A percentile compares a stretch with the other conserved stretches of the same genome.
These are phyloP conservation scores for Stegophylla sp. DNA, from an alignment of 2,888 invertebrate genomes.

Conservation along the genomic window DNA sequence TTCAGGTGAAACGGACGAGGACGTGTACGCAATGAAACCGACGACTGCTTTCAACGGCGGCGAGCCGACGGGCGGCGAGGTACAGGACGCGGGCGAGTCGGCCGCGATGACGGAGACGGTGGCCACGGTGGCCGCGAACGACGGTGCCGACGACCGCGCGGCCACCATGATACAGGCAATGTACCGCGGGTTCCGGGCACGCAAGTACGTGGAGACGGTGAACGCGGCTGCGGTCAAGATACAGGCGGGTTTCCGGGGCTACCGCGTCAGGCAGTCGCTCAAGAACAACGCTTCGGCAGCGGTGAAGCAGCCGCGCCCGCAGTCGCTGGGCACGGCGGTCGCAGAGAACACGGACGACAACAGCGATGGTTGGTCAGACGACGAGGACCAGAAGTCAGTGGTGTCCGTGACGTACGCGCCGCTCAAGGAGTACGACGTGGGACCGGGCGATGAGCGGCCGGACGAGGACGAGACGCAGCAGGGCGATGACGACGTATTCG, in stretches of 20 bases:
- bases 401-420: constrained; percentile 28
- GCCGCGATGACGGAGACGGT: not conserved
- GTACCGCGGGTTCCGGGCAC: constrained; percentile 67
- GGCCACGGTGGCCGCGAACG: constrained; percentile 27
- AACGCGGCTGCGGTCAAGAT: constrained; percentile 64
- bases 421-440: not conserved
- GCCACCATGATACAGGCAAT: constrained; percentile 70
- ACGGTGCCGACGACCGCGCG: constrained; percentile 64
- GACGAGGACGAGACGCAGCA: not conserved
- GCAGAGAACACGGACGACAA: not conserved
- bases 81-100: not conserved
- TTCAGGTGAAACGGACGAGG: not conserved
- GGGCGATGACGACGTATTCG: not conserved
- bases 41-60: constrained; percentile 17
- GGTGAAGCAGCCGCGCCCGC: not conserved
- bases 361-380: constrained; percentile 44
- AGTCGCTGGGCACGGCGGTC: not conserved
- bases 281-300: constrained; percentile 22
- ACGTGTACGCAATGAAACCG: constrained; percentile 1
- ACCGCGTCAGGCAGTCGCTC: constrained; percentile 63
- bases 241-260: constrained; percentile 70
- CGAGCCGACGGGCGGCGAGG: constrained; percentile 16
- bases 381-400: constrained; percentile 50
- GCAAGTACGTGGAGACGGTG: constrained; percentile 61
- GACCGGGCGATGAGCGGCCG: not conserved